Evolutionary conservation across 2,113 vertebrate genomes (phyloP).

Genomic region (Oryzias melastigma): DNA sequence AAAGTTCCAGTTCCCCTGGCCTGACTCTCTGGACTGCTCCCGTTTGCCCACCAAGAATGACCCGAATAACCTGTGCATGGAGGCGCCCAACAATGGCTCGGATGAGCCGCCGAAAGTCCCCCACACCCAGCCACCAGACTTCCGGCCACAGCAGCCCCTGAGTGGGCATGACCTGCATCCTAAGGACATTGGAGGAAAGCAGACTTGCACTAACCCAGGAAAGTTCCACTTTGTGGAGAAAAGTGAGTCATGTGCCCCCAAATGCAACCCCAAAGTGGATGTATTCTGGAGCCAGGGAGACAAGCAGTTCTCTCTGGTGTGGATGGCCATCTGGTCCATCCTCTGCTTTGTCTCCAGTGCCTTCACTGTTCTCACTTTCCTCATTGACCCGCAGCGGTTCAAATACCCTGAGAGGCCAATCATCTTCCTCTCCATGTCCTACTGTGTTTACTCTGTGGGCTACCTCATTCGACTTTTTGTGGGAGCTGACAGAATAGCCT

Average conservation of each 20-base stretch:
- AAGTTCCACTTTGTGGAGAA: constrained; percentile 98
- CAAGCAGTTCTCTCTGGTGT: constrained; percentile 91
- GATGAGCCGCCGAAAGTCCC: constrained; percentile 86
- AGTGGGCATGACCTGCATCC: constrained; percentile 78
- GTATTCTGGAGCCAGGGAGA: constrained; percentile 95
- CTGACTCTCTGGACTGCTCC: constrained; percentile 91
- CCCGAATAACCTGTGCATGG: constrained; percentile 97
- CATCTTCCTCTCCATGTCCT: constrained; percentile 98
- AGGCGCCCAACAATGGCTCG: constrained; percentile 91
- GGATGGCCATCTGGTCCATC: constrained; percentile 94
- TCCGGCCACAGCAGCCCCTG: constrained; percentile 82
- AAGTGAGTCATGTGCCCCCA: constrained; percentile 91
- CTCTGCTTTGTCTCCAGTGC: constrained; percentile 96
- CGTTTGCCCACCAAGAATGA: constrained; percentile 94
- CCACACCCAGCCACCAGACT: constrained; percentile 87
- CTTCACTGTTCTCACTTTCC: constrained; percentile 96
- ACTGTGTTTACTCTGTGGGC: constrained; percentile 94
- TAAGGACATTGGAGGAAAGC: constrained; percentile 77
- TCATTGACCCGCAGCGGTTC: constrained; percentile 93
- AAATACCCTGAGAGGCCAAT: constrained; percentile 96
- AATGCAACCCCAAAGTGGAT: constrained; percentile 90
- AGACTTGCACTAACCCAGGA: constrained; percentile 84
- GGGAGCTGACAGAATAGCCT: constrained; percentile 91
- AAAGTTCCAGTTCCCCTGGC: constrained; percentile 94
- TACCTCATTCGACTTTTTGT: constrained; percentile 95